Base-by-base conservation (phyloP, 2,797 vertebrate species). In the Capromys pilorides region DNA sequence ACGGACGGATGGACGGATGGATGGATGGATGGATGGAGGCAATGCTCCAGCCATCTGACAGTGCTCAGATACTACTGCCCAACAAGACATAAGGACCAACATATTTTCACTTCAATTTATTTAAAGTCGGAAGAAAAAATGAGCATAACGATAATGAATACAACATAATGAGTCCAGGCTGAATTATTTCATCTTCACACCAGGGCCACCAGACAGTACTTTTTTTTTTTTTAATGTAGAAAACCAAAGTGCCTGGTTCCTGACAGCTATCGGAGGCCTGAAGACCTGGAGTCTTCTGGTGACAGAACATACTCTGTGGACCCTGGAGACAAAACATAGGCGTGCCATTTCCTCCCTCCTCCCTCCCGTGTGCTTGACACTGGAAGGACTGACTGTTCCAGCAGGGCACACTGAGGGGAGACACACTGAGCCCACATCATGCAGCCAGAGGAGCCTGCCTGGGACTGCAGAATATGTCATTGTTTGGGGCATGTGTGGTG, bases 251-350 rank as follows among this genome's bases (percentile, higher is more conserved):
- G 10, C 71, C 39, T 5, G 86, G 19, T n/a, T 26, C 5, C 13
- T 18, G 45, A 62, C 82, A 95, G 45, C 67, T 18, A 3, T 24
- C 51, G 1, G 22, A 67, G 24, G 28, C n/a, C 62, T 61, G 10
- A 73, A 79, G 51, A 36, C 73, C 86, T 88, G 49, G 31, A 92
- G 82, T 33, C 36, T 90, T 97, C 90, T 69, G 90, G 93, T 33
- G n/a, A 69, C 5, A 81, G 93, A 86, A 93, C 93, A 62, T 13
- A 45, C 22, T 0, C 75, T 26, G 31, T 33, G 0, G 78, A 49
- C 92, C 14, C 79, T 64, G 92, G 69, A 96, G 91, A 96, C 78
- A 51, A 69, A 92, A 64, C 90, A 89, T 64, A 87, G 51, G 81
- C 91, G 71, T 80, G 1, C 21, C 90, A 93, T 26, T 9, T 77